Evolutionary conservation across 2,113 vertebrate species (phyloP).

Genomic region (Loxodonta africana): DNA sequence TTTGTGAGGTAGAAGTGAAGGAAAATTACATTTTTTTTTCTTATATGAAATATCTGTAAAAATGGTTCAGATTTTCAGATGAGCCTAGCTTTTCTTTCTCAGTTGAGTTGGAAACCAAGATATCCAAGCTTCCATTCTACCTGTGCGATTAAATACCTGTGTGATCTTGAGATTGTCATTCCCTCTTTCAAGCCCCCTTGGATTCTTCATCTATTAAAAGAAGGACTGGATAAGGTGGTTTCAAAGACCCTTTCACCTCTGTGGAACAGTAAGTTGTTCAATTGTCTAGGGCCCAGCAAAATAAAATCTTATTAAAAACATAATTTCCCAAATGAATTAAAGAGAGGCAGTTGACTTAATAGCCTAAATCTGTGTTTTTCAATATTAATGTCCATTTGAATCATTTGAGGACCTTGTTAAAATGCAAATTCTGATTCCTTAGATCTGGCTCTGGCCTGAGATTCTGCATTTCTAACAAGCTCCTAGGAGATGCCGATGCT

Average conservation of each 20-base stretch:
- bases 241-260: not conserved
- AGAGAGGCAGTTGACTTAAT: not conserved
- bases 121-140: not conserved
- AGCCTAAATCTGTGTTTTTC: not conserved
- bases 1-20: not conserved
- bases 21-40: not conserved
- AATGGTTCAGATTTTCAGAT: not conserved
- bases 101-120: not conserved
- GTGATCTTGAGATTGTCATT: not conserved
- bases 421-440: not conserved
- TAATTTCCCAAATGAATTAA: not conserved
- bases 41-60: not conserved
- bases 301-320: constrained; percentile 19
- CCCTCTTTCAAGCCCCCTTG: not conserved
- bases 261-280: not conserved
- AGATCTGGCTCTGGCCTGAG: not conserved
- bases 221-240: not conserved
- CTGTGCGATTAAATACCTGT: not conserved
- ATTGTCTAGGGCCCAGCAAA: not conserved
- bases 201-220: not conserved
- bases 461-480: not conserved
- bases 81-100: not conserved
- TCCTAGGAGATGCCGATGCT: not conserved
- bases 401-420: not conserved
- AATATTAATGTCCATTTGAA: not conserved